Evolutionary conservation across 2,113 vertebrate species (phyloP), one percentile per base, ranked within the genome.

Genomic region (Alligator mississippiensis): DNA sequence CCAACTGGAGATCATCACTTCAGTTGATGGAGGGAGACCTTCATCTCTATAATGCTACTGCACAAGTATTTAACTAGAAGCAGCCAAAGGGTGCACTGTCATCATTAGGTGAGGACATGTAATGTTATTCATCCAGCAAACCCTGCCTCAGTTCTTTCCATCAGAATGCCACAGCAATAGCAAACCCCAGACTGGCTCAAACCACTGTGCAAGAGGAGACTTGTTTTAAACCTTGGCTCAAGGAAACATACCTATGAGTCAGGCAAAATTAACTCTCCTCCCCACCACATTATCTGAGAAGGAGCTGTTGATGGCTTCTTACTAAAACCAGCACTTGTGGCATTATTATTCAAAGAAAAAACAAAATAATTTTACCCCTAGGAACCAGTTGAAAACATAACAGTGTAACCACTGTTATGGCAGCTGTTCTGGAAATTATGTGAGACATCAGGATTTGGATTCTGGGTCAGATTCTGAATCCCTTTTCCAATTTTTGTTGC

Each of bases 61-160:
- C 62, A 93, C 93, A 96, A 92, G 94, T 96, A 96, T 80, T 94
- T 93, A 95, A 92, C 86, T 76, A 81, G 83, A 70, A 94, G 83
- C 81, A 97, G 93, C 93, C 95, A 87, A 72, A 68, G 78, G 85
- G 54, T 80, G 74, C 77, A 60, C 70, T 82, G 79, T 97, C 92
- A 89, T 93, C 90, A 58, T 88, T 95, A 96, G 92, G 78, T 77
- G 90, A 94, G 83, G 90, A 89, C 88, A 96, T 95, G 82, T 87
- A 90, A 89, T 93, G 70, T 88, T 88, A 84, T 88, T 88, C 87
- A 25, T 93, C 96, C 84, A 92, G 77, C 70, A 34, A 22, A 27
- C 19, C 21, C 74, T 96, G 92, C 66, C 84, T 93, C 91, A 94
- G 60, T 77, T 93, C 88, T 92, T 74, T 74, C 38, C 9, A 85